Conservation (phyloP, 2,113 vertebrate genomes). For the Ammodramus savannarum region DNA sequence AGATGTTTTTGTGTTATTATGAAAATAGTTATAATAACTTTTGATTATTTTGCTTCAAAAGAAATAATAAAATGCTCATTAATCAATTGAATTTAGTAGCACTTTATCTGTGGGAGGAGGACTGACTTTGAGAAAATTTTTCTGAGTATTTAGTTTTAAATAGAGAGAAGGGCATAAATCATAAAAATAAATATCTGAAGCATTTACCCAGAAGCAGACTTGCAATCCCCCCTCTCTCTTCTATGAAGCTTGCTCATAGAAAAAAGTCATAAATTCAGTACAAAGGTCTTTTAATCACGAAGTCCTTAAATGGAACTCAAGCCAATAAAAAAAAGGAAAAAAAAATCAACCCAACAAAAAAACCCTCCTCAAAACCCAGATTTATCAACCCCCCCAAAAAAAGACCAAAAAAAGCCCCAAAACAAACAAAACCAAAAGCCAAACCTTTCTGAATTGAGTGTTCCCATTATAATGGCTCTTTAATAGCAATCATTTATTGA, state of each 20-base stretch:
- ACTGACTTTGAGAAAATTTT: background rate
- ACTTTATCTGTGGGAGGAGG: background rate
- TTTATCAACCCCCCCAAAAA: background rate
- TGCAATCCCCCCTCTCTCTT: too few relatives aligned
- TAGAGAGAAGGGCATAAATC: too few relatives aligned
- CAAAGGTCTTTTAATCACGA: background rate
- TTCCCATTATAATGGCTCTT: background rate
- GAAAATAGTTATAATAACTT: background rate
- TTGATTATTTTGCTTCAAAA: constrained; percentile 5
- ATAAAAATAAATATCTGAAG: too few relatives aligned
- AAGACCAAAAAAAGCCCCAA: background rate
- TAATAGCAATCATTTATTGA: constrained; percentile 20
- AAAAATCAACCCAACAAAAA: background rate
- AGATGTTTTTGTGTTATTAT: background rate
- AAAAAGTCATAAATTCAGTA: background rate
- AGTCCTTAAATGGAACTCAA: background rate
- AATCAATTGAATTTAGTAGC: background rate
- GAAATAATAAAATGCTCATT: background rate
- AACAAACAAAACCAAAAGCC: background rate
- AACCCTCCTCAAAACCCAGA: background rate
- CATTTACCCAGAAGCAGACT: too few relatives aligned
- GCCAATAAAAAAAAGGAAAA: background rate
- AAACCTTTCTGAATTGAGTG: background rate
- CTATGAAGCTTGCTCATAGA: background rate
- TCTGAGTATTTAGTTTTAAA: background rate